Evolutionary conservation across 2,888 invertebrate species (phyloP), one percentile per base, ranked within the genome.

Genomic region (Blera fallax): DNA sequence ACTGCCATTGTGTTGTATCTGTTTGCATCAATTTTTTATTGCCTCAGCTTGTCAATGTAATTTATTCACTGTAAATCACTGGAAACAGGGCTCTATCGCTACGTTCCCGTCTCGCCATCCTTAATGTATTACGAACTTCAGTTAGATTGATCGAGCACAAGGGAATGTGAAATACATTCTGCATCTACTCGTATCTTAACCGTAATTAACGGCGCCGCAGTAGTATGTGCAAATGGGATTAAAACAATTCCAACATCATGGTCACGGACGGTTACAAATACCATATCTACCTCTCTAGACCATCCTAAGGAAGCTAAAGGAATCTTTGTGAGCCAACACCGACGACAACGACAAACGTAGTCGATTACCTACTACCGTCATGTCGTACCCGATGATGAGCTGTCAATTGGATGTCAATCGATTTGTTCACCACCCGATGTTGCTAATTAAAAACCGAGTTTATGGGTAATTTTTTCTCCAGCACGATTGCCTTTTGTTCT

Each of bases 391-490:
- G 50, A n/a, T 65, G 80, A 84, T 74, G 64, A 65, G 74, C 74
- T 84, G 84, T 80, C 84, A 84, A 29, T 80, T 76, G 80, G 34
- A 58, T 84, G 84, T 80, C 84, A 84, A 58, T 74, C 74, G 84
- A 74, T 80, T 80, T 64, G 80, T 79, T 74, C 74, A 64, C 74
- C 84, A 64, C 74, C 69, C 74, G 74, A 65, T 58, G 69, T 64
- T 70, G 70, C 43, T 80, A 84, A 80, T 84, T 84, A 84, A 56
- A 79, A 45, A 27, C 54, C 16, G 43, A 78, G 37, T 73, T 67
- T 82, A 56, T 69, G 56, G 62, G 10, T 40, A 14, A 16, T 43
- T 69, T 56, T 48, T 70, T 56, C 45, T 16, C 43, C 52, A 21
- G 37, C 54, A 50, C 29, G 48, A 40, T 29, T 65, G 70, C 64